Base-by-base conservation (phyloP, 2,797 vertebrate species). In the Bryconaethiops microstoma region DNA sequence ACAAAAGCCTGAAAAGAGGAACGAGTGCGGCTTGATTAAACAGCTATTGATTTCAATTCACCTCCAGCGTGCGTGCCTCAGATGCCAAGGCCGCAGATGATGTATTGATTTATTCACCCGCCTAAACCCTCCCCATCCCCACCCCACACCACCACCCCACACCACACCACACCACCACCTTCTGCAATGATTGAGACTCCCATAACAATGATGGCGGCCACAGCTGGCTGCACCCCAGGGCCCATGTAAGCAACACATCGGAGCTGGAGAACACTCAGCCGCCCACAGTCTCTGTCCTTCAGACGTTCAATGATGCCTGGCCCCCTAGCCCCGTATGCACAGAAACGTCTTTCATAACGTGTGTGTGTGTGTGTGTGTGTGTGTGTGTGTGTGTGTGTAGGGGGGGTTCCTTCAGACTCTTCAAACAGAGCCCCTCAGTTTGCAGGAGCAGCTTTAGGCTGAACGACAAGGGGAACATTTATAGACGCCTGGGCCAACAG, bases 281-380 rank as follows among this genome's bases (percentile, higher is more conserved):
- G 88, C 87, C 89, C 91, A 89, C 90, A 89, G 89, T 91, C 87
- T 91, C 88, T 75, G 80, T 91, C 91, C 84, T 82, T 92, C 89
- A 91, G 87, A 65, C 77, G 87, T 88, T 91, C 91, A 88, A 77
- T 87, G 91, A 87, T 83, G 91, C 90, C 84, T 90, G 88, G 12
- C 85, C 67, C 29, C 72, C 0, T 77, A 48, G 80, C 82, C 70
- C 71, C 54, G 42, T 57, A 79, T 79, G 48, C 67, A 63, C 71
- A 77, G 70, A 65, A 65, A 77, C n/a, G 65, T 42, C 48, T 14
- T 84, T 82, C 70, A 57, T 35, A 57, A 79, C 86, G 71, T n/a
- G 35, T 21, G 55, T 17, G 14, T n/a, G n/a, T n/a, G n/a, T n/a
- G n/a, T n/a, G n/a, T n/a, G n/a, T n/a, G n/a, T n/a, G n/a, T n/a